Evolutionary conservation across 2,888 invertebrate species (phyloP), one percentile per base, ranked within the genome.

Genomic region (Trichogramma dendrolimi): DNA sequence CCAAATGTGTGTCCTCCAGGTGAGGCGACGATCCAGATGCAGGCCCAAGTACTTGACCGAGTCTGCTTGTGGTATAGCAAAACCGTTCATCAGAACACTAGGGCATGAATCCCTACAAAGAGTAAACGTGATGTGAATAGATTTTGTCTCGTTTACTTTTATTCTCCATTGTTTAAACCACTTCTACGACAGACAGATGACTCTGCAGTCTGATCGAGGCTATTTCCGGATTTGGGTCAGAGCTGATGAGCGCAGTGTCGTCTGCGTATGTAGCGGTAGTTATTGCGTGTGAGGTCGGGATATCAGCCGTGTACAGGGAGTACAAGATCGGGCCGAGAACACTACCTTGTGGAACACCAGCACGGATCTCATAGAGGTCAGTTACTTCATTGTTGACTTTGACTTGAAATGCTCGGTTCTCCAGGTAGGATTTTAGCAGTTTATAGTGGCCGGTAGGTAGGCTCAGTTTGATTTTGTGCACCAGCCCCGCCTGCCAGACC

Each of bases 81-180:
- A 6, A 6, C 50, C 14, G 11, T 50, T 50, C 6, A 50, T 7
- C 6, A 10, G 7, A 6, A 50, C 11, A n/a, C n/a, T 8, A n/a
- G 11, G 14, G 14, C 11, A 50, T 14, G 11, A 6, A 11, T 6
- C 50, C 11, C 14, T 50, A 6, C 11, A 6, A 6, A 10, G 7
- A 6, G 50, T 50, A 11, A 50, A 50, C 6, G 7, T 50, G 11
- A 50, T 11, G 11, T 50, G 50, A 50, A 11, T 50, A 6, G 50
- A 50, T 14, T 50, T 50, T 7, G 7, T 6, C 14, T 50, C 50
- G 11, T 50, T 50, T 6, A 11, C 8, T 14, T 50, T 50, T 6
- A 50, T 50, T 50, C 50, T 7, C 50, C 50, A 50, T 11, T 50
- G 7, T 50, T 50, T 50, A 6, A 11, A 10, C 50, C 50, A 50